Evolutionary conservation across 2,797 vertebrate species (phyloP).

Genomic region (Lepus oiostolus): DNA sequence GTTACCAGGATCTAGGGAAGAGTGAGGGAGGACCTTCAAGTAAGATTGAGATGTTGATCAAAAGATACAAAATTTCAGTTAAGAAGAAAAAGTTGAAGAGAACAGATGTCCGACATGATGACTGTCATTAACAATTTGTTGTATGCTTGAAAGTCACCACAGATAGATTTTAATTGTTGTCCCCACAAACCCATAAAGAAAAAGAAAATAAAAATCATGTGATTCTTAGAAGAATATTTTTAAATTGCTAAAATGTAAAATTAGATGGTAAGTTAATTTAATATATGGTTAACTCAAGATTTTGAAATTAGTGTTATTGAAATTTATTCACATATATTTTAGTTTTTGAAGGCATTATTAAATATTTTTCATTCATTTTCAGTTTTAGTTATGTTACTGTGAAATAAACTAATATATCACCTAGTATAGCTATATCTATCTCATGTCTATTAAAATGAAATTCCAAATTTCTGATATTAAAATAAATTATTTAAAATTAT

Average conservation of each 20-base stretch:
- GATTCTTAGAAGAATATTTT: slow-evolving; percentile 18
- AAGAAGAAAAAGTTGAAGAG: background rate
- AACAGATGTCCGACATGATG: background rate
- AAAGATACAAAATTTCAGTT: background rate
- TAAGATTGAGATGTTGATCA: background rate
- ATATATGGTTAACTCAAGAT: background rate
- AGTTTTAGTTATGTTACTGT: background rate
- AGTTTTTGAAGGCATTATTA: slow-evolving; percentile 13
- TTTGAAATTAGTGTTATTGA: background rate
- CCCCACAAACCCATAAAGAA: background rate
- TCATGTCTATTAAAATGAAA: slow-evolving; percentile 18
- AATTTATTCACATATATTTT: background rate
- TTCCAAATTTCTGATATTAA: slow-evolving; percentile 34
- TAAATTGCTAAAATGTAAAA: slow-evolving; percentile 15
- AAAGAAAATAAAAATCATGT: slow-evolving; percentile 18
- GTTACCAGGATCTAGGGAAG: fast-evolving
- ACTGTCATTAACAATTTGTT: background rate
- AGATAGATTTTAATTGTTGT: background rate
- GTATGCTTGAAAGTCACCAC: background rate
- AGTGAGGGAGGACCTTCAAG: background rate
- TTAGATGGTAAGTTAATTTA: background rate
- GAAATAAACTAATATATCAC: slow-evolving; percentile 7
- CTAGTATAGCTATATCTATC: background rate
- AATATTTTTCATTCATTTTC: slow-evolving; percentile 57
- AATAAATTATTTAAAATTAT: background rate